phyloP scores from a whole-genome alignment of 2,888 invertebrate species.

The Caenorhabditis parvicauda region DNA sequence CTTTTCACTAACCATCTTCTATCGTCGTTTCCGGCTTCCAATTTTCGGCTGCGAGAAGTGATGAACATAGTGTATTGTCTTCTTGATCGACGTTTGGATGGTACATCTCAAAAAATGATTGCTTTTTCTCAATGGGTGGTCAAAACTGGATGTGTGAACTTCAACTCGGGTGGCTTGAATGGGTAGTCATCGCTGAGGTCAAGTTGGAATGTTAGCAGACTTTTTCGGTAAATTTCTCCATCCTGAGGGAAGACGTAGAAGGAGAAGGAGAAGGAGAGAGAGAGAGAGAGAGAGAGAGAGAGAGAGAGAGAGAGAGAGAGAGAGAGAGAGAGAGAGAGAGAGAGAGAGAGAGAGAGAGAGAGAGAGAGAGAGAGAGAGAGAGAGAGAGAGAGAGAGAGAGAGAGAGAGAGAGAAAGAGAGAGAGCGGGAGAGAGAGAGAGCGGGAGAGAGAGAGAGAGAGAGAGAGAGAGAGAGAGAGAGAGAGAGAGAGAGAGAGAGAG shows the following conservation, averaged over 20 bases:
- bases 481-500: not conserved
- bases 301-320: not conserved
- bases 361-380: not conserved
- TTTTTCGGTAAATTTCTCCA: slow-evolving; percentile 8
- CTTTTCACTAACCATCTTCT: slow-evolving; percentile 16
- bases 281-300: not conserved
- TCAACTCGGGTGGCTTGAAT: slow-evolving; percentile 17
- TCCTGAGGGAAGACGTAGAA: slow-evolving; percentile 8
- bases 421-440: no score
- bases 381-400: not conserved
- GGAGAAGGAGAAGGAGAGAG: no score
- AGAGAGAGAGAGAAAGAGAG: not conserved
- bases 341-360: not conserved
- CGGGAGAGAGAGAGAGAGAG: not conserved
- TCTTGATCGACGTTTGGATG: slow-evolving; percentile 23
- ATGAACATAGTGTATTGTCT: slow-evolving; percentile 13
- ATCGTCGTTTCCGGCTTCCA: slow-evolving; percentile 29
- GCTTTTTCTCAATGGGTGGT: no score
- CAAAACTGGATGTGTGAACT: slow-evolving; percentile 10
- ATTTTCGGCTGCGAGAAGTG: slow-evolving; percentile 16
- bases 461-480: not conserved
- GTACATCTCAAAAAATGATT: slow-evolving; percentile 7
- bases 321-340: not conserved
- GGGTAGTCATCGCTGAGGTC: slow-evolving; percentile 23
- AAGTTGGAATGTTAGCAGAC: slow-evolving; percentile 9